Base-by-base conservation (phyloP, 2,888 invertebrate genomes). In the Acrobeloides nanus region DNA sequence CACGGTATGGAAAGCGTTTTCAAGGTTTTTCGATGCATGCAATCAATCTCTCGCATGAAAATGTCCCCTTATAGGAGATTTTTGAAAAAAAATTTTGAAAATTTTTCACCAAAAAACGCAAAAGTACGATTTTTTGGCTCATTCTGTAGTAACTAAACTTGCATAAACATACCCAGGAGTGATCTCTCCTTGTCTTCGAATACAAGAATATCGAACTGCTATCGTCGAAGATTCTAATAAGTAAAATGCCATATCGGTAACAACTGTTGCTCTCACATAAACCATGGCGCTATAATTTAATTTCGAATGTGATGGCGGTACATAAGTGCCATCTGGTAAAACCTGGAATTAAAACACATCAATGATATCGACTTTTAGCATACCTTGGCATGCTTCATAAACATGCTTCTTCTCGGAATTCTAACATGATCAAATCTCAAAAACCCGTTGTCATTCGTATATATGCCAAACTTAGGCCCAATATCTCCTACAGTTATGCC, bases 371-470 rank as follows among this genome's bases (percentile, higher is more conserved):
- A 38, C 25, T 20, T 6, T 23, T 24, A n/a, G n/a, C 38, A 39
- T 3, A 90, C 88, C 79, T 89, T 82, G 33, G 85, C 83, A 75
- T 89, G 87, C 78, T 86, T 89, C 90, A 92, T 92, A 15, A 93
- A 77, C 88, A 93, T 86, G 57, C 87, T 80, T 10, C 82, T 82
- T 38, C 89, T 79, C 0, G 92, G 92, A 74, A 93, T 85, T 60
- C 89, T 81, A 8, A 87, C 84, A 63, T 86, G 81, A 46, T 87
- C 83, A 55, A 93, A 84, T 3, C 86, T 86, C 32, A 93, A 79
- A 76, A 85, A 93, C 0, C 93, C 93, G 75, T 93, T 92, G 74
- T 93, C 92, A 18, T 85, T 84, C 1, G 82, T 82, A 68, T 88
- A 86, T 84, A 89, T 46, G 7, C 46, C 46, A 10, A 93, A 80